Percentiles rank a stretch among this genome's conserved stretches.
These are phyloP conservation scores for Clarias batrachus DNA, from an alignment of 2,113 vertebrate species.

Conservation along the genomic window DNA sequence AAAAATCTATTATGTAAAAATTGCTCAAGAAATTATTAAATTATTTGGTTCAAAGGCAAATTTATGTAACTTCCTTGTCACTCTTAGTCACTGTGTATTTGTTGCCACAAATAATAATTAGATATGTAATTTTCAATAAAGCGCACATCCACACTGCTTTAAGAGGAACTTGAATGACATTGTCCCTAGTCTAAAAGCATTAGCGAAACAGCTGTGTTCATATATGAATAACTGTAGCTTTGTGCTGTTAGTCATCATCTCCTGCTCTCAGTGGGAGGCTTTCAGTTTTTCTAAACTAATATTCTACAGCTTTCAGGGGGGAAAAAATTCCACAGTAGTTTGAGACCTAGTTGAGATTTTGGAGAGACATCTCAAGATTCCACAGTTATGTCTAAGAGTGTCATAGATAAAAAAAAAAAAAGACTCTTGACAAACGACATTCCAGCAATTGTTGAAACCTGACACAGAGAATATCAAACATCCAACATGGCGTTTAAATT, in stretches of 20 bases:
- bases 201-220: not conserved
- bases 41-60: not conserved
- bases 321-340: conserved; percentile 33
- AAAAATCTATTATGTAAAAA: not conserved
- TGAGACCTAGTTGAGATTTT: conserved; percentile 44
- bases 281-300: conserved; percentile 37
- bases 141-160: conserved; percentile 4
- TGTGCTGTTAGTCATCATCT: conserved; percentile 33
- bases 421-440: conserved; percentile 26
- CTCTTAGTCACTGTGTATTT: not conserved
- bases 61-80: not conserved
- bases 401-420: conserved; percentile 5
- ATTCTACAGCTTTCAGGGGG: conserved; percentile 29
- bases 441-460: conserved; percentile 8
- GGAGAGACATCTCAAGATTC: conserved; percentile 40
- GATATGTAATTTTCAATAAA: conserved; percentile 36
- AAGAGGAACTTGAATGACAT: conserved; percentile 10
- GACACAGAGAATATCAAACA: not conserved
- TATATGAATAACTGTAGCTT: not conserved
- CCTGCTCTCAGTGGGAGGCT: conserved; percentile 45
- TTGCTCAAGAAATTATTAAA: not conserved
- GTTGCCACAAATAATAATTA: not conserved
- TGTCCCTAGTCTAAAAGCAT: conserved; percentile 8
- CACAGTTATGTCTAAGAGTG: conserved; percentile 11
- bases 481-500: not conserved